phyloP scores from a whole-genome alignment of 2,113 vertebrate genomes.

The Nerophis lumbriciformis region DNA sequence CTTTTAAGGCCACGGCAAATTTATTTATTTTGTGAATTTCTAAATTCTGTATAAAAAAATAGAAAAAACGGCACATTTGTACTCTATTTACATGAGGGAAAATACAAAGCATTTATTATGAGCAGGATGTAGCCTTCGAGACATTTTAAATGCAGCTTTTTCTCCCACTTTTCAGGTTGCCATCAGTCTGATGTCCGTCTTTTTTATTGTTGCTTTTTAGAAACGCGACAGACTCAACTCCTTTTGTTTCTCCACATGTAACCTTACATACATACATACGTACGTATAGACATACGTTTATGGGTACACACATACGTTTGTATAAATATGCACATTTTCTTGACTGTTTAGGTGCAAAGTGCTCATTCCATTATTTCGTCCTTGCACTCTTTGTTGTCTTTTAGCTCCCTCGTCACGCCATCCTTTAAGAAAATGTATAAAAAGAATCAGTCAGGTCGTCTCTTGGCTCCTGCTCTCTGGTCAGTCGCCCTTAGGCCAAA shows the following conservation, averaged over 20 bases:
- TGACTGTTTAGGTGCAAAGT: background rate
- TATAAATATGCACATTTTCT: slow-evolving; percentile 50
- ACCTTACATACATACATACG: background rate
- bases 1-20: slow-evolving; percentile 68
- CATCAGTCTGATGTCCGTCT: too few relatives aligned
- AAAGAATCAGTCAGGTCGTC: slow-evolving; percentile 28
- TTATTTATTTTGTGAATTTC: slow-evolving; percentile 80
- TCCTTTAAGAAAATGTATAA: slow-evolving; percentile 26
- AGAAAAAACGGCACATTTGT: slow-evolving; percentile 48
- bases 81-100: slow-evolving; percentile 68
- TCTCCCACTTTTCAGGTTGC: slow-evolving; percentile 14
- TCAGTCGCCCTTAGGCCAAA: slow-evolving; percentile 36
- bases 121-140: slow-evolving; percentile 54
- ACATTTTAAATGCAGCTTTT: slow-evolving; percentile 51
- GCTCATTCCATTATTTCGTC: too few relatives aligned
- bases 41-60: slow-evolving; percentile 71
- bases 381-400: slow-evolving; percentile 27
- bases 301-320: background rate
- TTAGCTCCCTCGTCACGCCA: slow-evolving; percentile 27
- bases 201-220: too few relatives aligned
- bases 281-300: background rate
- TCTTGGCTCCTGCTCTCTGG: slow-evolving; percentile 16
- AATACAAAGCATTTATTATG: slow-evolving; percentile 48
- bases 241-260: too few relatives aligned
- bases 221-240: too few relatives aligned